A percentile compares a stretch with the other conserved stretches of the same genome.
Conservation (phyloP, 2,113 vertebrate genomes). For the Osmerus mordax region DNA sequence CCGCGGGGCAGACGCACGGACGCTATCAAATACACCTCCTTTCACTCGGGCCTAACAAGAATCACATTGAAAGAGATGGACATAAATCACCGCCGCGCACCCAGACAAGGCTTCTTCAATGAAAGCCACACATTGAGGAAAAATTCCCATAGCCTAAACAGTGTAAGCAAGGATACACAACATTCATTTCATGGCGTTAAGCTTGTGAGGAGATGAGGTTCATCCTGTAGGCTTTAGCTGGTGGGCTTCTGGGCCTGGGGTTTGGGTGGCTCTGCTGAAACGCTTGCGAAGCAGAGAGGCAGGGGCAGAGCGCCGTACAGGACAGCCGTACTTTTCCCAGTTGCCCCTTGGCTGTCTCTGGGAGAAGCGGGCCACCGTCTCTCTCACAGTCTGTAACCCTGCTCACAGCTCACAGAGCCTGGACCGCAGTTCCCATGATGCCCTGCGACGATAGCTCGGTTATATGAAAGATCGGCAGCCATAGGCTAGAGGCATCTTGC, state of each 20-base stretch:
- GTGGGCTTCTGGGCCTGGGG: background rate
- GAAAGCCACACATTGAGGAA: background rate
- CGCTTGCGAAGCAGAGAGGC: background rate
- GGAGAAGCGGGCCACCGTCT: slow-evolving; percentile 2
- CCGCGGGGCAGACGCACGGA: background rate
- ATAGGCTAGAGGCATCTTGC: slow-evolving; percentile 8
- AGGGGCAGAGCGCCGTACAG: background rate
- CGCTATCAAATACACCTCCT: background rate
- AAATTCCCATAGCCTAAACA: no score
- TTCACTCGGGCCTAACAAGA: background rate
- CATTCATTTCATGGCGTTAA: no score
- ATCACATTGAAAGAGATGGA: slow-evolving; percentile 13
- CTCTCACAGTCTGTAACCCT: slow-evolving; percentile 20
- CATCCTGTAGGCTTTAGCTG: no score
- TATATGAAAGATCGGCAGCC: slow-evolving; percentile 31
- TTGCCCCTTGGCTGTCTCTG: slow-evolving; percentile 7
- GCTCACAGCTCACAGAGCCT: slow-evolving; percentile 14
- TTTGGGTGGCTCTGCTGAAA: background rate
- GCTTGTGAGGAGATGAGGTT: no score
- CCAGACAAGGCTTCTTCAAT: background rate
- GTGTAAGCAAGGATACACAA: no score
- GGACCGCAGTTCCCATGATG: slow-evolving; percentile 34
- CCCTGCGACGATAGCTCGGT: slow-evolving; percentile 21
- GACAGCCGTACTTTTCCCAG: slow-evolving; percentile 6
- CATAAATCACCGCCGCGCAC: background rate